phyloP scores from a whole-genome alignment of 2,113 vertebrate genomes.

The Zeus faber region DNA sequence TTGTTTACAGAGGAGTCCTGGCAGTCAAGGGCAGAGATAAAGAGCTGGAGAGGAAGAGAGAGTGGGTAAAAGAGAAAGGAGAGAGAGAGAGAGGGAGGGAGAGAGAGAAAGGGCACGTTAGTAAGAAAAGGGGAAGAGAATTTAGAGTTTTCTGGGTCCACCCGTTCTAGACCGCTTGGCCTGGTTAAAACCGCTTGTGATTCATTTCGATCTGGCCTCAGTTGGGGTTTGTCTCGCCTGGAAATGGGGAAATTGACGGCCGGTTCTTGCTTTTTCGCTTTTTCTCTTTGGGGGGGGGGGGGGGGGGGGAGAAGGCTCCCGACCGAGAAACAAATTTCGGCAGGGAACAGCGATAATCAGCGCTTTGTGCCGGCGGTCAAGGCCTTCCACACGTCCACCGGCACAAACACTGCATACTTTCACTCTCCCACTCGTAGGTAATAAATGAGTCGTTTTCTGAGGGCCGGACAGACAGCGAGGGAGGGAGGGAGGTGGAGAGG shows the following conservation, averaged over 20 bases:
- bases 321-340: no score
- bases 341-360: no score
- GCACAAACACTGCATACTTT: background rate
- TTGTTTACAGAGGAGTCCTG: conserved; percentile 69
- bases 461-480: conserved; percentile 18
- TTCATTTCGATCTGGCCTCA: conserved; percentile 38
- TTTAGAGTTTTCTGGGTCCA: conserved; percentile 40
- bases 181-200: conserved; percentile 61
- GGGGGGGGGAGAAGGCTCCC: no score
- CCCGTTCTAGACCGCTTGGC: conserved; percentile 28
- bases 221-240: conserved; percentile 12
- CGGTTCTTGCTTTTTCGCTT: no score
- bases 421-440: no score
- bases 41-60: conserved; percentile 17
- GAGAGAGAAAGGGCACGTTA: conserved; percentile 25
- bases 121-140: conserved; percentile 31
- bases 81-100: conserved; percentile 41
- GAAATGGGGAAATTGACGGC: conserved; percentile 38
- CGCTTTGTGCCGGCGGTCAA: no score
- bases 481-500: no score
- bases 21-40: conserved; percentile 68
- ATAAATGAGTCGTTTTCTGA: no score
- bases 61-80: conserved; percentile 20
- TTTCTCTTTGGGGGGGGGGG: no score
- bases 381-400: conserved; percentile 19